Evolutionary conservation across 2,888 invertebrate species (phyloP), one percentile per base, ranked within the genome.

Genomic region (Tortricodes alternella): DNA sequence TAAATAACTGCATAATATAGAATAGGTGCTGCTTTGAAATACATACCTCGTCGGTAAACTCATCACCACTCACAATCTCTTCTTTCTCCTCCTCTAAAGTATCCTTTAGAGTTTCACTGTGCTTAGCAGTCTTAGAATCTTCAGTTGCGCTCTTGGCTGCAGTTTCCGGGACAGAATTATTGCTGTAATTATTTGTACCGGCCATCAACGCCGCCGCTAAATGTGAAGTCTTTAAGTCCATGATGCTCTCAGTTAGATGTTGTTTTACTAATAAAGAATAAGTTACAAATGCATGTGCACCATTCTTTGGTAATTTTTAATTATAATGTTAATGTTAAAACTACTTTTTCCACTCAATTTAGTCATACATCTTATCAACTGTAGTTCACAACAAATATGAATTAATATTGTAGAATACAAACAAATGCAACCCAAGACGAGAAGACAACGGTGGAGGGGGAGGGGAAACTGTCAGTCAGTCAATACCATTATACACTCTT

Each of bases 191-290:
- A 52, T 64, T 74, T 13, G 77, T 74, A 15, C 85, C 85, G n/a
- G 89, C 83, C 89, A 90, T 85, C 60, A 91, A 68, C 2, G 90
- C 90, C 29, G 90, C 90, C 37, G 90, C 90, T 64, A 91, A 80
- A 63, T 91, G 90, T 8, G 90, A 89, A n/a, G 88, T 88, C 76
- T 86, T 84, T 43, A 89, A 67, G 73, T 90, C 88, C 89, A 89
- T 90, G 19, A n/a, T 63, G 32, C 13, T 43, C 9, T 35, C 1
- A 11, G 11, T 15, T 11, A 27, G 19, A 37, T 13, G 7, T 23
- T 13, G 23, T 6, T n/a, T n/a, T n/a, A n/a, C n/a, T n/a, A n/a
- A n/a, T n/a, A n/a, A n/a, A n/a, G n/a, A n/a, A n/a, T n/a, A n/a
- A n/a, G n/a, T n/a, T n/a, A n/a, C n/a, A n/a, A n/a, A n/a, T n/a